These are phyloP conservation scores for rat (Rattus norvegicus) DNA, from an alignment of 2,113 vertebrate genomes.

Conservation along the genomic window GRCr8 NC_086019.1:181264001-181264500, in stretches of 20 bases:
- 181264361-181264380: too few species aligned
- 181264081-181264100: neutral
- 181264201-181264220: too few species aligned
- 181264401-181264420: neutral
- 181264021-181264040: neutral
- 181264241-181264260: too few species aligned
- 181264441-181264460: neutral
- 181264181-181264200: too few species aligned
- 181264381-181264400: neutral
- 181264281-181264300: too few species aligned
- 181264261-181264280: too few species aligned
- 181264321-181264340: too few species aligned
- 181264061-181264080: neutral
- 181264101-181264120: neutral
- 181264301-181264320: too few species aligned
- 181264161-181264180: too few species aligned
- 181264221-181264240: too few species aligned
- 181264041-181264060: neutral
- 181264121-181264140: neutral
- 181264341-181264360: too few species aligned
- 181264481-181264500: neutral
- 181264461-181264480: neutral
- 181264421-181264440: neutral
- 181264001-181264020: neutral
- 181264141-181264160: neutral